Percentiles rank a stretch among this genome's conserved stretches.
Conservation (phyloP, 2,888 invertebrate genomes). For the Rotaria sp. region DNA sequence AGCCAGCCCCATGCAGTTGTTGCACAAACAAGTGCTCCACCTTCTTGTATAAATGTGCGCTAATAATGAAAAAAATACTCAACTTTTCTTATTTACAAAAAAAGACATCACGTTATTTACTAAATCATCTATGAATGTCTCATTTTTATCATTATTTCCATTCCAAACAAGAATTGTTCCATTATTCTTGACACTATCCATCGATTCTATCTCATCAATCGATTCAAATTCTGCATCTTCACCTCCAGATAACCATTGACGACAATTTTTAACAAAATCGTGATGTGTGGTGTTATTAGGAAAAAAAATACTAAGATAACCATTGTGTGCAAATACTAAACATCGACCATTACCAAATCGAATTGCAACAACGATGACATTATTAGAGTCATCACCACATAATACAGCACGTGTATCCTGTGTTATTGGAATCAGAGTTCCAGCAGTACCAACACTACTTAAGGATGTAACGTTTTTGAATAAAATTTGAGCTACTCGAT, state of each 20-base stretch:
- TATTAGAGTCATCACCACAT: conserved; percentile 3
- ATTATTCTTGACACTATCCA: background rate
- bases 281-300: background rate
- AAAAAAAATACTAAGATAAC: conserved; percentile 4
- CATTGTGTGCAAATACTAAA: conserved; percentile 29
- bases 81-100: background rate
- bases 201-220: conserved; percentile 10
- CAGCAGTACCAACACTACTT: background rate
- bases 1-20: conserved; percentile 43
- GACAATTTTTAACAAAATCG: conserved; percentile 24
- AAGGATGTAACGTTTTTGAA: conserved; percentile 18
- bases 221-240: background rate
- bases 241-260: conserved; percentile 17
- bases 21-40: conserved; percentile 42
- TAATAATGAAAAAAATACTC: background rate
- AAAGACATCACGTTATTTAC: background rate
- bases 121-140: background rate
- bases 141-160: background rate
- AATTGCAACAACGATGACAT: conserved; percentile 15
- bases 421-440: conserved; percentile 27
- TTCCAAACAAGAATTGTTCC: background rate
- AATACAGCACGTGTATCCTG: conserved; percentile 32
- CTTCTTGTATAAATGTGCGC: conserved; percentile 37
- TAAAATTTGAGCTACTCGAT: conserved; percentile 4
- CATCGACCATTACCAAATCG: background rate